Evolutionary conservation across 2,888 invertebrate genomes (phyloP).

Genomic region (Cosmopolites sordidus): DNA sequence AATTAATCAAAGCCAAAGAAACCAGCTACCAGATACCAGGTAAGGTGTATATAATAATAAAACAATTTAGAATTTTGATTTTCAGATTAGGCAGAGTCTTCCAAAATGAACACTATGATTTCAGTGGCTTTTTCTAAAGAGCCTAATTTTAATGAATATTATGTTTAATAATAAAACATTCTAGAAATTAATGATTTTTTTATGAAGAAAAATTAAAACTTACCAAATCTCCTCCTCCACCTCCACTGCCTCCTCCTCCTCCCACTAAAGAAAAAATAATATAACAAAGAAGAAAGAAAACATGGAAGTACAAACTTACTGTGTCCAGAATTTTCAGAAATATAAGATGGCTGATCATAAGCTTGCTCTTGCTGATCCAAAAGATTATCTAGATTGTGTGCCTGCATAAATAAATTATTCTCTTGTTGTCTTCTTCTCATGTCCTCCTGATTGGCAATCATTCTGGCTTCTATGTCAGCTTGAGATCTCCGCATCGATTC

Average conservation of each 20-base stretch:
- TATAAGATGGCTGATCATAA: conserved; percentile 16
- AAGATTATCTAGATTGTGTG: conserved; percentile 52
- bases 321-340: conserved; percentile 5
- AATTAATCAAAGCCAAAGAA: conserved; percentile 15
- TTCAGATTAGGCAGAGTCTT: too few relatives aligned
- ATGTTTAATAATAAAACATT: conserved; percentile 1
- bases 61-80: not conserved
- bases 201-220: conserved; percentile 5
- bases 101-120: too few relatives aligned
- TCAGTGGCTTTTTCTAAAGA: too few relatives aligned
- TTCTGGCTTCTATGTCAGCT: conserved; percentile 72
- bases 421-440: conserved; percentile 81
- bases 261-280: conserved; percentile 9
- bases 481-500: conserved; percentile 64
- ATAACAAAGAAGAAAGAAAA: not conserved
- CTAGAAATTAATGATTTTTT: not conserved
- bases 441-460: conserved; percentile 80
- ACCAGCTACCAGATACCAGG: conserved; percentile 13
- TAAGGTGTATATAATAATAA: conserved; percentile 12
- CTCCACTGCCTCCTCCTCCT: conserved; percentile 6
- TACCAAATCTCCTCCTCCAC: conserved; percentile 18
- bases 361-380: conserved; percentile 66
- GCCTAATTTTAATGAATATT: too few relatives aligned
- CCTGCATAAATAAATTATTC: conserved; percentile 83
- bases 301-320: conserved; percentile 9